phyloP scores from a whole-genome alignment of 2,888 invertebrate genomes.

The Aporophyla lueneburgensis region DNA sequence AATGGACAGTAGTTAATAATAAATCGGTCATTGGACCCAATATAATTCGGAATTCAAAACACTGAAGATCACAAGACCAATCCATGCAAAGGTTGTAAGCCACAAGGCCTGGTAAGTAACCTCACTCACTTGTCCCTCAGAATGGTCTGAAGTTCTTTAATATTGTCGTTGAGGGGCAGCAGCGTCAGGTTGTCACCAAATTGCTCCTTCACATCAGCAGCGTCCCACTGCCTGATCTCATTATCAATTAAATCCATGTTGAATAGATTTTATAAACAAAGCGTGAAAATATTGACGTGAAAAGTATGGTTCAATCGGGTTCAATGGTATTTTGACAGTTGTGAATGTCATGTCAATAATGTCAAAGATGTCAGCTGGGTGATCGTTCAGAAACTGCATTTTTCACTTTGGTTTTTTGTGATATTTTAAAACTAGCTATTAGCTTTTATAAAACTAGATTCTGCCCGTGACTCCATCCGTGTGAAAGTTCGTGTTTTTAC shows the following conservation, averaged over 20 bases:
- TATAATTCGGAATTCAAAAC: background rate
- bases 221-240: conserved; percentile 86
- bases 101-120: conserved; percentile 70
- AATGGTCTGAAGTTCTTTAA: conserved; percentile 96
- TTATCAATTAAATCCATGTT: conserved; percentile 85
- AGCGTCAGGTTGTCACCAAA: conserved; percentile 94
- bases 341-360: conserved; percentile 4
- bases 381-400: conserved; percentile 39
- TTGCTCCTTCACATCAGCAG: conserved; percentile 87
- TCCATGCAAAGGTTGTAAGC: conserved; percentile 11
- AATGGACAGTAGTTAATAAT: conserved; percentile 1
- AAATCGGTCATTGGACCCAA: background rate
- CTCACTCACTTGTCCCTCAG: conserved; percentile 95
- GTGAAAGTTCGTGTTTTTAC: too few relatives aligned
- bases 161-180: conserved; percentile 94
- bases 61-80: background rate
- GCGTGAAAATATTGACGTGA: conserved; percentile 50
- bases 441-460: too few relatives aligned
- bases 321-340: conserved; percentile 28
- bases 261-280: conserved; percentile 55
- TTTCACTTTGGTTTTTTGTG: too few relatives aligned
- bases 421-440: too few relatives aligned
- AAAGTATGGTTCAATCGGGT: conserved; percentile 7
- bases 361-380: conserved; percentile 29
- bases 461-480: too few relatives aligned